Evolutionary conservation across 2,888 invertebrate genomes (phyloP), one percentile per base, ranked within the genome.

Genomic region (Mactromeris polynyma): DNA sequence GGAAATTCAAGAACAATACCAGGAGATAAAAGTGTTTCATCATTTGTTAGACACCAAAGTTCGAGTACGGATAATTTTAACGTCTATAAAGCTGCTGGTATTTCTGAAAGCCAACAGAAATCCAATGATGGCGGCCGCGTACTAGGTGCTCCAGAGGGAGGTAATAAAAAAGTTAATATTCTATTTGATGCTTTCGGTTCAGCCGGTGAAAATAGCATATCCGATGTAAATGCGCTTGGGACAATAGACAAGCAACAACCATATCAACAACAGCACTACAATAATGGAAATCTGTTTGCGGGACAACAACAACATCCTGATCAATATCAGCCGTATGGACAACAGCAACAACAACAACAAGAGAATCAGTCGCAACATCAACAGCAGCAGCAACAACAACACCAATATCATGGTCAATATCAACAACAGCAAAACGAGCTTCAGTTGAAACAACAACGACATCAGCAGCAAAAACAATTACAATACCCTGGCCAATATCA

Each of bases 61-160:
- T n/a, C 58, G 19, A 73, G 73, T 33, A 73, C 73, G 14, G 73
- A 73, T 21, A 73, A 73, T 19, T 73, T 73, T 19, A 73, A 73
- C 17, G 73, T 73, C 9, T 73, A 73, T 17, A 33, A 33, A 33
- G 73, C 73, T 14, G 73, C 73, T 3, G 73, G 73, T 33, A 73
- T 73, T 0, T 33, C 73, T 1, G 33, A 33, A 17, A 4, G 4
- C 7, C 9, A 3, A 1, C n/a, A 64, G n/a, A 21, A 26, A 26
- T 26, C 58, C 3, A 64, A 26, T 64, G 26, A 21, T 0, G 58
- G 9, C 26, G 58, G 26, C 0, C 9, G n/a, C 7, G 9, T 26
- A 64, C 26, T 64, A 64, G 26, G 26, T 7, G 58, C 26, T 7
- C 58, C 58, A 26, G 9, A 9, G 21, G n/a, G 26, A n/a, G 58